Percentiles rank a stretch among this genome's conserved stretches.
phyloP scores from a whole-genome alignment of 2,888 invertebrate species.

The Pyrocoelia pectoralis region DNA sequence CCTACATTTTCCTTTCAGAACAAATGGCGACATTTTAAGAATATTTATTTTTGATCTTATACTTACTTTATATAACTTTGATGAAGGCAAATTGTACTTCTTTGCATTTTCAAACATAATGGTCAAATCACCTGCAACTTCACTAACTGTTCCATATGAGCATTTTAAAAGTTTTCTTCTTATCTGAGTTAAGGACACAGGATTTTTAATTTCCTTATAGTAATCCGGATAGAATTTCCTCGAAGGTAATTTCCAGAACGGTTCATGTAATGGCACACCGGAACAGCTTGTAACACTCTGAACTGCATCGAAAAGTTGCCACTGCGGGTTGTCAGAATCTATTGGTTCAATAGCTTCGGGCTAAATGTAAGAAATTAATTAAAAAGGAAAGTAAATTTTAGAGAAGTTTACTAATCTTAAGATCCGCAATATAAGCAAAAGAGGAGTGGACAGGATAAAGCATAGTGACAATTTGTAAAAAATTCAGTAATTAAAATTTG shows the following conservation, averaged over 20 bases:
- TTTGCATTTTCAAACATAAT: constrained; percentile 98
- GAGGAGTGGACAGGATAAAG: no score
- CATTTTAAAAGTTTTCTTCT: constrained; percentile 82
- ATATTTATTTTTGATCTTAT: no score
- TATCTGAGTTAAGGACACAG: constrained; percentile 93
- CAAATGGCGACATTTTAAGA: no score
- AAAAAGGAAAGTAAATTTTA: constrained; percentile 55
- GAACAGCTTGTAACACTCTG: constrained; percentile 68
- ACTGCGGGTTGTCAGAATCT: constrained; percentile 79
- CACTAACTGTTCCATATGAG: constrained; percentile 83
- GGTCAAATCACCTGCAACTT: constrained; percentile 93
- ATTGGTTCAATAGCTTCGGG: constrained; percentile 41
- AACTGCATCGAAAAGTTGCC: constrained; percentile 89
- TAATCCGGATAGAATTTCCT: constrained; percentile 95
- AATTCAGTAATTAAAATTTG: no score
- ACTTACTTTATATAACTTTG: constrained; percentile 79
- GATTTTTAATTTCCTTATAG: constrained; percentile 95
- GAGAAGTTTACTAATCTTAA: no score
- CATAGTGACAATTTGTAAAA: no score
- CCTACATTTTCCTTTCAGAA: no score
- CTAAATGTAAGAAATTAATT: constrained; percentile 10
- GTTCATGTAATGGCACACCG: constrained; percentile 88
- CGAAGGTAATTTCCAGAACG: constrained; percentile 93
- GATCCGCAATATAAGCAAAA: no score
- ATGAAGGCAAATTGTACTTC: constrained; percentile 83